Evolutionary conservation across 2,888 invertebrate species (phyloP), one percentile per base, ranked within the genome.

Genomic region (Brachyptera risi): DNA sequence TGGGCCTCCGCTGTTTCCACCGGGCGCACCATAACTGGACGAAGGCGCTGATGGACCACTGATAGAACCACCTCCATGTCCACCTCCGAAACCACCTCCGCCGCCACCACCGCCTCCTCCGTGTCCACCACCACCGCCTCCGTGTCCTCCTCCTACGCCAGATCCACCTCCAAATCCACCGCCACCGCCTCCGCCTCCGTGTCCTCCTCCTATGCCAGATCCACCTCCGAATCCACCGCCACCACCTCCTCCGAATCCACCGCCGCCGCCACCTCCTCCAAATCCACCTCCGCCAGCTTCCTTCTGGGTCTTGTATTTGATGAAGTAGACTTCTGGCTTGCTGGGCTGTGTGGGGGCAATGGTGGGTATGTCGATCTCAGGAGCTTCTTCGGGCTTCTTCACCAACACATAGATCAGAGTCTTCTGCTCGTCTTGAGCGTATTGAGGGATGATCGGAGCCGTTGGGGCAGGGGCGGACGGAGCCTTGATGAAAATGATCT

Each of bases 401-500:
- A 92, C 91, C 76, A 92, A 78, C 31, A 92, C 92, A 78, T 92
- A 92, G 70, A 92, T 91, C 67, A 92, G 81, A 58, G 92, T 92
- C 80, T 92, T 92, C 63, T 68, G 70, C 78, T 90, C 89, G 75
- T 91, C 89, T 73, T 90, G 90, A 63, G 86, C 84, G 73, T 88
- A 86, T 26, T 87, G 75, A 27, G 91, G 90, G 67, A 92, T 90
- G 65, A 88, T 83, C 66, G 92, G 92, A 0, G 87, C 90, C 65
- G 87, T 86, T 63, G 90, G 90, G 64, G 89, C 84, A 63, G 90
- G 90, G 64, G 90, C 85, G 69, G 91, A 85, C 70, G 92, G 92
- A 60, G 92, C 92, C 81, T 92, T 92, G 78, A 92, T 92, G 83
- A 92, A 92, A 78, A 92, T 92, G 75, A 92, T 92, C 74, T 92